Evolutionary conservation across 2,888 invertebrate species (phyloP).

Genomic region (Chrysopilus asiliformis): DNA sequence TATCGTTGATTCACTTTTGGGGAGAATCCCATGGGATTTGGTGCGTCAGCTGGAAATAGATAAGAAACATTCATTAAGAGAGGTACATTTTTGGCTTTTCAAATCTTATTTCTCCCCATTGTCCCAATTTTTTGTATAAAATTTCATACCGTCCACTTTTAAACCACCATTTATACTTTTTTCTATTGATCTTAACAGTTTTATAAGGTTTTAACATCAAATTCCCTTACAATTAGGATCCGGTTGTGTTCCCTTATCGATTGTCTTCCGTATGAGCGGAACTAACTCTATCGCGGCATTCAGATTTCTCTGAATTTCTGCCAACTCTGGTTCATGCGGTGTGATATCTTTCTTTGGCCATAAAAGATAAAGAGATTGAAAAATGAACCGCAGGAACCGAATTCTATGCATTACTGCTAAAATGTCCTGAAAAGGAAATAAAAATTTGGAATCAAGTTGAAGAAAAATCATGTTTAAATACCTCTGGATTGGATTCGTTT

Average conservation of each 20-base stretch:
- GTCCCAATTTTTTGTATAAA: too few relatives aligned
- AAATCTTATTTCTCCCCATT: too few relatives aligned
- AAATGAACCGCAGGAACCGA: slow-evolving; percentile 75
- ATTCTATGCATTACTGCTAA: slow-evolving; percentile 64
- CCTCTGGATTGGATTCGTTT: slow-evolving; percentile 39
- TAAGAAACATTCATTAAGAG: too few relatives aligned
- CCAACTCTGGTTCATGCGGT: slow-evolving; percentile 39
- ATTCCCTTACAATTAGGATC: slow-evolving; percentile 30
- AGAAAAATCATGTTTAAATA: slow-evolving; percentile 15
- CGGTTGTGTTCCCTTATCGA: slow-evolving; percentile 59
- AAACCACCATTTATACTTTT: too few relatives aligned
- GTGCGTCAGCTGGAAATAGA: slow-evolving; percentile 45
- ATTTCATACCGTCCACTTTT: too few relatives aligned
- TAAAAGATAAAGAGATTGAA: slow-evolving; percentile 51
- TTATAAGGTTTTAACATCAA: not conserved
- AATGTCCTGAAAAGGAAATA: slow-evolving; percentile 40
- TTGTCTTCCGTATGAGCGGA: slow-evolving; percentile 62
- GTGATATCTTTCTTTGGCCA: slow-evolving; percentile 39
- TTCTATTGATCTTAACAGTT: too few relatives aligned
- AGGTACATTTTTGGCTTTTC: too few relatives aligned
- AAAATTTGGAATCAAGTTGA: not conserved
- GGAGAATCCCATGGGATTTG: slow-evolving; percentile 86
- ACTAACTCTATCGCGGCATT: slow-evolving; percentile 72
- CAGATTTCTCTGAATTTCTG: slow-evolving; percentile 69
- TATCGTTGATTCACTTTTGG: slow-evolving; percentile 90